Conservation (phyloP, 2,113 vertebrate species). For the Nesoenas mayeri region DNA sequence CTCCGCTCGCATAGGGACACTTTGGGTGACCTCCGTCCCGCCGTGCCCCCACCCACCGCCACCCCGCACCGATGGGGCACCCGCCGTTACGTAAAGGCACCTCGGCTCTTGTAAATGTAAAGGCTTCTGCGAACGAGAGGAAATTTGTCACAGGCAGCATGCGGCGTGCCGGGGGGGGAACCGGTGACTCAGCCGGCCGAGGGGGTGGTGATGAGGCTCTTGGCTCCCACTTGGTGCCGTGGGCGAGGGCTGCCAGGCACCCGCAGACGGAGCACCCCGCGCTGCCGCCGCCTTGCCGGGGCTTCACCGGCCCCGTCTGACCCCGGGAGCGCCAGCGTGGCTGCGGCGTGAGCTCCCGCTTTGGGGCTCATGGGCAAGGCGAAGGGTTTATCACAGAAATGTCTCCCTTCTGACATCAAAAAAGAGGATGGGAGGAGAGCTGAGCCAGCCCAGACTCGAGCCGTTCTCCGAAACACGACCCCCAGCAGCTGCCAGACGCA, state of each 20-base stretch:
- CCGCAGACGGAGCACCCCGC: not conserved
- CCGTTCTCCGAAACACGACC: not conserved
- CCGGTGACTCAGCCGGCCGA: not conserved
- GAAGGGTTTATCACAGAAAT: not conserved
- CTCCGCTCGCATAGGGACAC: not conserved
- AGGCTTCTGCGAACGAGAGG: not conserved
- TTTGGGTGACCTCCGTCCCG: not conserved
- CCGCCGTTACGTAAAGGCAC: not conserved
- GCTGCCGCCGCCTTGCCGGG: not conserved
- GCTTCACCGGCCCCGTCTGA: not conserved
- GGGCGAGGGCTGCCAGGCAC: not conserved
- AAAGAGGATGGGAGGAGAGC: not conserved
- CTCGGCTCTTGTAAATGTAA: too few relatives aligned
- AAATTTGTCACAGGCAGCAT: not conserved
- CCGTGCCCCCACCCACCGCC: not conserved
- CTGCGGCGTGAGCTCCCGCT: rapidly evolving
- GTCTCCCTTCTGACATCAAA: not conserved
- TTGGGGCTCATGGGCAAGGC: not conserved
- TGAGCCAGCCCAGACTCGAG: not conserved
- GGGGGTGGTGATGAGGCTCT: not conserved
- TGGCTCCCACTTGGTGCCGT: not conserved
- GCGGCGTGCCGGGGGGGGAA: not conserved
- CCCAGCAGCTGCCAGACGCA: not conserved
- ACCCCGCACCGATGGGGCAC: not conserved
- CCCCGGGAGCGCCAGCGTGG: rapidly evolving